Conservation (phyloP, 64 coral and sea anemone genomes). For the Acropora tenuis region DNA sequence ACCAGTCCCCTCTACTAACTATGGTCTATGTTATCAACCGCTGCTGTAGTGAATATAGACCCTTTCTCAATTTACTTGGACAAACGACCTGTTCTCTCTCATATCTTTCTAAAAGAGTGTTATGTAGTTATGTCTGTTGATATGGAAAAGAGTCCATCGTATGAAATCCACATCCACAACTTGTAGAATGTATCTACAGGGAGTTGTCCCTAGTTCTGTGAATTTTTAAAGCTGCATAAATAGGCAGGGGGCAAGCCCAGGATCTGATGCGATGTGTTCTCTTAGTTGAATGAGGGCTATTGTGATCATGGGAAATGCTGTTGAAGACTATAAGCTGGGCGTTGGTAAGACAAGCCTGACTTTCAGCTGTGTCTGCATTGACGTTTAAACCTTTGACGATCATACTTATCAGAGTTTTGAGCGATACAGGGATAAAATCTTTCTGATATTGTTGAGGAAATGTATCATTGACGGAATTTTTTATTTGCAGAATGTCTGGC, state of each 20-base stretch:
- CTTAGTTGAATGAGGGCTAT: conserved; percentile 34
- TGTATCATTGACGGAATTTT: conserved; percentile 68
- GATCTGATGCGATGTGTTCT: conserved; percentile 40
- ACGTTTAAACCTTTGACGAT: conserved; percentile 29
- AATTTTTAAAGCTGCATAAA: conserved; percentile 39
- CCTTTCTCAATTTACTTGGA: too few species aligned
- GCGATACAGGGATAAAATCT: too few species aligned
- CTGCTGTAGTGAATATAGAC: too few species aligned
- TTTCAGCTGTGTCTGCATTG: conserved; percentile 45
- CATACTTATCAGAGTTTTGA: conserved; percentile 58
- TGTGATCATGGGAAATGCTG: conserved; percentile 9
- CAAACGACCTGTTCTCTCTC: too few species aligned
- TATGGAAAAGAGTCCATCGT: conserved; percentile 28
- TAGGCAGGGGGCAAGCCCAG: conserved; percentile 33
- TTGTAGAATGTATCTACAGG: conserved; percentile 57
- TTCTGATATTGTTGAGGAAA: conserved; percentile 58
- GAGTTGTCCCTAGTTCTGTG: conserved; percentile 51
- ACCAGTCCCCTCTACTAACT: too few species aligned
- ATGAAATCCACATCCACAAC: conserved; percentile 53
- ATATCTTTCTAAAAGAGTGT: conserved; percentile 22
- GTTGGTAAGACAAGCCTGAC: conserved; percentile 24
- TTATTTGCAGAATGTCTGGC: conserved; percentile 52
- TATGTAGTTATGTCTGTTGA: conserved; percentile 52
- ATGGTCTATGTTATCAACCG: too few species aligned
- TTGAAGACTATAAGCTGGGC: conserved; percentile 61